A percentile compares a stretch with the other conserved stretches of the same genome.
phyloP scores from a whole-genome alignment of 2,113 vertebrate genomes.

The Chaenocephalus aceratus region DNA sequence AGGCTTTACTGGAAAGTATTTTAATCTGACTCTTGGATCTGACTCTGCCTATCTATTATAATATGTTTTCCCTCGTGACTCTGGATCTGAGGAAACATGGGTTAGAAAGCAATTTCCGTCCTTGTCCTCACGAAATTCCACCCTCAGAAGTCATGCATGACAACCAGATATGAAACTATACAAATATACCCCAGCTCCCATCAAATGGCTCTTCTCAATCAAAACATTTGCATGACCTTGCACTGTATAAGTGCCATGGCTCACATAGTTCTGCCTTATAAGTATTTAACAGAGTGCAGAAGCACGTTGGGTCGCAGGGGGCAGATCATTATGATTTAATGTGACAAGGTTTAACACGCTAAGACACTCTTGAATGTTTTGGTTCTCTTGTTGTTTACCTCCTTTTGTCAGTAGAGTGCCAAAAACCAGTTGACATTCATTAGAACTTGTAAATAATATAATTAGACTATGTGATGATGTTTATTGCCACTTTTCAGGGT shows the following conservation, averaged over 20 bases:
- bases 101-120: constrained; percentile 68
- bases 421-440: constrained; percentile 33
- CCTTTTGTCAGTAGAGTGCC: constrained; percentile 13
- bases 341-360: constrained; percentile 49
- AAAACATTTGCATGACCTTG: constrained; percentile 47
- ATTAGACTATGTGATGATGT: neutral
- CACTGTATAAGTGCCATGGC: constrained; percentile 26
- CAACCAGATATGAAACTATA: constrained; percentile 51
- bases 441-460: neutral
- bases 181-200: constrained; percentile 35
- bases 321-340: constrained; percentile 59
- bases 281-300: constrained; percentile 55
- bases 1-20: constrained; percentile 12
- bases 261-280: constrained; percentile 73
- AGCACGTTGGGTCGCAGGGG: constrained; percentile 38
- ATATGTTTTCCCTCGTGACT: constrained; percentile 30
- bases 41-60: constrained; percentile 21
- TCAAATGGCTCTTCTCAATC: constrained; percentile 32
- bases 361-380: constrained; percentile 34
- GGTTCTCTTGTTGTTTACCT: constrained; percentile 15
- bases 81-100: constrained; percentile 28
- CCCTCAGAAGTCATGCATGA: constrained; percentile 48
- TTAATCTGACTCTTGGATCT: constrained; percentile 28
- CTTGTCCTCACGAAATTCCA: constrained; percentile 38
- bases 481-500: neutral